These are phyloP conservation scores for Zele albiditarsus DNA, from an alignment of 2,888 invertebrate species.

Conservation along the genomic window DNA sequence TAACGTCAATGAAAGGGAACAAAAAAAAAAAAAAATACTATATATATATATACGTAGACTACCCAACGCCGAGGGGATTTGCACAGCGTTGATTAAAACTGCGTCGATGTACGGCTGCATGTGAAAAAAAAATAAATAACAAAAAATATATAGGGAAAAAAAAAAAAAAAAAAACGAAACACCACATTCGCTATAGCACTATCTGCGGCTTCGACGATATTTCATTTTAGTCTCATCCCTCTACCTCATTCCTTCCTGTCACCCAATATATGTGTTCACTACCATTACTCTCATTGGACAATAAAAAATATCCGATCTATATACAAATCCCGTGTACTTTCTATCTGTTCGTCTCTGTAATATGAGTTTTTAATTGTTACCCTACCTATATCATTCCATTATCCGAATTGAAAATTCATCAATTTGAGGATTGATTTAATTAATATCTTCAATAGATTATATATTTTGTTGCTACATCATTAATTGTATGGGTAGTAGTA, in stretches of 20 bases:
- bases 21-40: slow-evolving; percentile 42
- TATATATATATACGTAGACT: slow-evolving; percentile 39
- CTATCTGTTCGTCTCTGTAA: slow-evolving; percentile 11
- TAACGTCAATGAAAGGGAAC: slow-evolving; percentile 47
- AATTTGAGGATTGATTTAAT: slow-evolving; percentile 22
- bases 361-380: slow-evolving; percentile 16
- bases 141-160: neutral
- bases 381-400: neutral
- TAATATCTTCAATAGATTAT: neutral
- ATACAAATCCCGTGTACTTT: slow-evolving; percentile 12
- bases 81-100: slow-evolving; percentile 70
- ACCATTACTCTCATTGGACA: neutral
- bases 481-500: neutral
- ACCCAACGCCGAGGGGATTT: slow-evolving; percentile 66
- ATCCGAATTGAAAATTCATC: slow-evolving; percentile 23
- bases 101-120: slow-evolving; percentile 66
- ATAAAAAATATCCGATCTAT: neutral
- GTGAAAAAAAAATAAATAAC: slow-evolving; percentile 21
- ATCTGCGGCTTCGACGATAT: slow-evolving; percentile 34
- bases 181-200: neutral
- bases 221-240: slow-evolving; percentile 30
- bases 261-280: slow-evolving; percentile 8
- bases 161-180: neutral
- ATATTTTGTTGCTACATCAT: neutral
- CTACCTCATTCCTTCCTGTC: slow-evolving; percentile 3